Percentiles rank a stretch among this genome's conserved stretches.
These are phyloP conservation scores for Lycaena phlaeas DNA, from an alignment of 2,888 invertebrate species.

Conservation along the genomic window DNA sequence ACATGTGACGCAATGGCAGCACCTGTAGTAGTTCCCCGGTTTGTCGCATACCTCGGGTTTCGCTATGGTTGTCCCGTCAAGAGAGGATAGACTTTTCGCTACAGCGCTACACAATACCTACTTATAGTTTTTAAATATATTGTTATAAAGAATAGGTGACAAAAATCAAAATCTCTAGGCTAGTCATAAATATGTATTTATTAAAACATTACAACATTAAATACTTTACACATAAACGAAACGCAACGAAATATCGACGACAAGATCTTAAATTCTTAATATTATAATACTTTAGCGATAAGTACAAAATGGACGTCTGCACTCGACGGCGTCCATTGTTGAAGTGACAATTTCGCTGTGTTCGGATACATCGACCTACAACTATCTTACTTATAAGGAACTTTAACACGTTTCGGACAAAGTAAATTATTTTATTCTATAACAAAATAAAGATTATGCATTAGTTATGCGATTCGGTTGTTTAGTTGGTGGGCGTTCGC, in stretches of 20 bases:
- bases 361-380: slow-evolving; percentile 31
- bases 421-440: slow-evolving; percentile 25
- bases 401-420: slow-evolving; percentile 55
- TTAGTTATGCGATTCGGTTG: slow-evolving; percentile 21
- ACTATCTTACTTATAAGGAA: slow-evolving; percentile 24
- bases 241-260: slow-evolving; percentile 59
- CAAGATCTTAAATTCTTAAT: slow-evolving; percentile 49
- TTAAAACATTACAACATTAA: slow-evolving; percentile 61
- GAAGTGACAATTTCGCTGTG: slow-evolving; percentile 15
- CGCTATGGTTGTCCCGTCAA: no score
- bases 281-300: slow-evolving; percentile 56
- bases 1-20: no score
- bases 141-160: no score
- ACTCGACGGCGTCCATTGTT: slow-evolving; percentile 20
- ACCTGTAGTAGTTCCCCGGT: no score
- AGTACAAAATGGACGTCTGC: slow-evolving; percentile 37
- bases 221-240: slow-evolving; percentile 56
- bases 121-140: no score
- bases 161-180: slow-evolving; percentile 32
- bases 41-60: no score
- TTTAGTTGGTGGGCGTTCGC: slow-evolving; percentile 16
- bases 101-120: no score
- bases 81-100: no score
- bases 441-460: slow-evolving; percentile 15
- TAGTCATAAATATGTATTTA: slow-evolving; percentile 67